Conservation (phyloP, 30 jellyfish, hydroid and myxozoan genomes). For the Pelagia noctiluca region DNA sequence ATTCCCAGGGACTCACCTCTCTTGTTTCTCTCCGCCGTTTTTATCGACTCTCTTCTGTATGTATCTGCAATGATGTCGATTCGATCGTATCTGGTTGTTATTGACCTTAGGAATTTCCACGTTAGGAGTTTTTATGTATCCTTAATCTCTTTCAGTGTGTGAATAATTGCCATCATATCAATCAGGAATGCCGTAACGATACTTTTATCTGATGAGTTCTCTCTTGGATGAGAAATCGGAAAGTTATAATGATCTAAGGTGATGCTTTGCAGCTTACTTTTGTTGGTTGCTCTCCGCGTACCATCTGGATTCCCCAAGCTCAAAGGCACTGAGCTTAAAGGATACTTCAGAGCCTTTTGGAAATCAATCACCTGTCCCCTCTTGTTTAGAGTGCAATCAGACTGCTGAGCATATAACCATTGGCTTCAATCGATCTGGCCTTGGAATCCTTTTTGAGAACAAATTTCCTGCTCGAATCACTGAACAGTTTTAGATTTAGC, state of each 20-base stretch:
- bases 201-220: not conserved
- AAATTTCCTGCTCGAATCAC: conserved; percentile 2
- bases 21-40: too few species aligned
- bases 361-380: conserved; percentile 6
- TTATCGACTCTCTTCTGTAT: too few species aligned
- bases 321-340: not conserved
- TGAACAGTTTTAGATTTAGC: not conserved
- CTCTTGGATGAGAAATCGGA: not conserved
- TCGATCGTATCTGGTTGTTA: too few species aligned
- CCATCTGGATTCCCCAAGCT: not conserved
- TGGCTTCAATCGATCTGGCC: conserved; percentile 9
- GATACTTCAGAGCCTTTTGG: conserved; percentile 1
- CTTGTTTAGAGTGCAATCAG: not conserved
- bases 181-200: not conserved
- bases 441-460: not conserved
- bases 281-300: not conserved
- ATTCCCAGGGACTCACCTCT: too few species aligned
- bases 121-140: not conserved
- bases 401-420: not conserved
- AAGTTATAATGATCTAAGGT: not conserved
- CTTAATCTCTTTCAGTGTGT: not conserved
- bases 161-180: not conserved
- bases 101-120: not conserved
- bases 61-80: too few species aligned
- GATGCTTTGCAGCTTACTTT: not conserved